These are phyloP conservation scores for Pecten maximus DNA, from an alignment of 2,888 invertebrate species.

Conservation along the genomic window DNA sequence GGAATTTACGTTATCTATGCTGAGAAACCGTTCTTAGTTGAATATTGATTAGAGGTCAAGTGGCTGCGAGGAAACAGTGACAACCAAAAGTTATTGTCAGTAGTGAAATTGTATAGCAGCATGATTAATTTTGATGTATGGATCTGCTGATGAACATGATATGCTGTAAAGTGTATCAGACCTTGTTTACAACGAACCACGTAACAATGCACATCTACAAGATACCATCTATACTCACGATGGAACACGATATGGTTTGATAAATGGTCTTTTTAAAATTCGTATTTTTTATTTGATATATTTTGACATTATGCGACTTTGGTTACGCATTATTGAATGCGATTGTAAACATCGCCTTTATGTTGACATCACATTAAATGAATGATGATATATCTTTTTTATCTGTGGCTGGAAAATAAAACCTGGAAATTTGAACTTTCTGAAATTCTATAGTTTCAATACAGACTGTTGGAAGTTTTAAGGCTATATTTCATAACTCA, in stretches of 20 bases:
- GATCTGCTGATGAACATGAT: neutral
- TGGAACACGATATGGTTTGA: neutral
- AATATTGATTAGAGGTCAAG: neutral
- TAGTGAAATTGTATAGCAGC: neutral
- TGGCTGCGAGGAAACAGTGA: neutral
- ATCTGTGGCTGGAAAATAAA: neutral
- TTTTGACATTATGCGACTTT: neutral
- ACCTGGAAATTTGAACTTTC: neutral
- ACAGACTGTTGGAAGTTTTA: neutral
- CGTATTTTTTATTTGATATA: neutral
- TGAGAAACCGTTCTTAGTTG: neutral
- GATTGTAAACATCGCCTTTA: neutral
- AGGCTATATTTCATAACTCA: neutral
- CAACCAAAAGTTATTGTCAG: neutral
- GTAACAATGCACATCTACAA: neutral
- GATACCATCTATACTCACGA: neutral
- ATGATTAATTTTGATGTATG: constrained; percentile 5
- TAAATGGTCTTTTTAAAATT: neutral
- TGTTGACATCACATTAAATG: neutral
- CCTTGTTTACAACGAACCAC: neutral
- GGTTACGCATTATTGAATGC: neutral
- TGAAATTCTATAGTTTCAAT: neutral
- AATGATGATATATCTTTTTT: neutral
- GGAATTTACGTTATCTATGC: neutral
- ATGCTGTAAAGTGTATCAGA: neutral